These are phyloP conservation scores for Porites divaricata DNA, from an alignment of 92 coral and sea anemone species.

Conservation along the genomic window DNA sequence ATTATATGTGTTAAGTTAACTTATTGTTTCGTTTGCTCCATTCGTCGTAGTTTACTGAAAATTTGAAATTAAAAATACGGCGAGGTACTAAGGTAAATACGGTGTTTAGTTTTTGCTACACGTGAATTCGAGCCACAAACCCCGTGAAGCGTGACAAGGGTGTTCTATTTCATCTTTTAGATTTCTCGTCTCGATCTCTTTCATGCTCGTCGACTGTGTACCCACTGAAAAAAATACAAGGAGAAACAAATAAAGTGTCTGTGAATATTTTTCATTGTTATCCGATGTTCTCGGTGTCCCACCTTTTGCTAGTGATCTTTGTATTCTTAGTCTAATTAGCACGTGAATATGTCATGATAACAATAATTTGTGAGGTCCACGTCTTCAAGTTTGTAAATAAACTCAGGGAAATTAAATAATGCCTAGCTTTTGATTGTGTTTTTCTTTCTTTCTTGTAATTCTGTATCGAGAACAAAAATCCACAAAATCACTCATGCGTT, in stretches of 20 bases:
- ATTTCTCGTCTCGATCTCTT: neutral
- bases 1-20: neutral
- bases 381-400: constrained; percentile 6
- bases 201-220: too few species aligned
- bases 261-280: neutral
- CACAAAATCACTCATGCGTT: too few species aligned
- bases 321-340: constrained; percentile 25
- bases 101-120: neutral
- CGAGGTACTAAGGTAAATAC: neutral
- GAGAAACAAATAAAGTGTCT: neutral
- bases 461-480: neutral
- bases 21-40: neutral
- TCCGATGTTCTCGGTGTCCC: neutral
- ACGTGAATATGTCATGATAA: constrained; percentile 36
- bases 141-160: neutral
- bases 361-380: constrained; percentile 11
- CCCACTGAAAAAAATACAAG: neutral
- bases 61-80: neutral
- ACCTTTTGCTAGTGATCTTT: constrained; percentile 16
- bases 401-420: neutral
- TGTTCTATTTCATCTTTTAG: neutral
- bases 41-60: neutral
- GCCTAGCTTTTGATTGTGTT: neutral
- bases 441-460: neutral
- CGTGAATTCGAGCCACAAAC: neutral